A percentile compares a stretch with the other conserved stretches of the same genome.
Conservation (phyloP, 2,797 vertebrate species). For the Anniella stebbinsi region DNA sequence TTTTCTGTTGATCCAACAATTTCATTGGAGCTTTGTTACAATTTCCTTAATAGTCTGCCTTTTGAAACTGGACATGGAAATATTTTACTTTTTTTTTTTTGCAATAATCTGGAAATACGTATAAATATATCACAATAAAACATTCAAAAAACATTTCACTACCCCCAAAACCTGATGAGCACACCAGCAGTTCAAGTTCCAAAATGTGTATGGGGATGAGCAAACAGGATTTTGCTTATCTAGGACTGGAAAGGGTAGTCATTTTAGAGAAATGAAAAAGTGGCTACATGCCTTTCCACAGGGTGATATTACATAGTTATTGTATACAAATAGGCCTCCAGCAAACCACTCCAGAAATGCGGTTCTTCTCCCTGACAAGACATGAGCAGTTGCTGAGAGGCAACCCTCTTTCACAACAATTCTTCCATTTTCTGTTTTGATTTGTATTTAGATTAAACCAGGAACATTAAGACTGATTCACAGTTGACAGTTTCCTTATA, state of each 20-base stretch:
- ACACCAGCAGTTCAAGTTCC: constrained; percentile 3
- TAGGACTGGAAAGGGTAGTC: not conserved
- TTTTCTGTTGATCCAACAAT: constrained; percentile 13
- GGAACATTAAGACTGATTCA: not conserved
- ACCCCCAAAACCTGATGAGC: not conserved
- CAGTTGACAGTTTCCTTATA: not conserved
- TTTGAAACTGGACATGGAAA: not conserved
- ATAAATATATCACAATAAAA: constrained; percentile 43
- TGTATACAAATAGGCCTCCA: not conserved
- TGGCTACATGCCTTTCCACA: not conserved
- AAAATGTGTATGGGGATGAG: not conserved
- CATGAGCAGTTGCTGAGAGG: not conserved
- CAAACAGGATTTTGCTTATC: not conserved
- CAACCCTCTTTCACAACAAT: not conserved
- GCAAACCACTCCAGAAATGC: not conserved
- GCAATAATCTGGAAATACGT: constrained; percentile 30
- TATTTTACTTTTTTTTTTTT: constrained; percentile 20
- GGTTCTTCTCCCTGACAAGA: not conserved
- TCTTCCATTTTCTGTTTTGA: not conserved
- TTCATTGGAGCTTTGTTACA: not conserved
- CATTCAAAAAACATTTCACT: constrained; percentile 23
- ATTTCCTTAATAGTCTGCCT: constrained; percentile 16
- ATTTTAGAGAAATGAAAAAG: not conserved
- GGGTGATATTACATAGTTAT: not conserved
- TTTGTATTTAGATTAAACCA: not conserved